Evolutionary conservation across 2,113 vertebrate genomes (phyloP).

Genomic region (Balaeniceps rex): DNA sequence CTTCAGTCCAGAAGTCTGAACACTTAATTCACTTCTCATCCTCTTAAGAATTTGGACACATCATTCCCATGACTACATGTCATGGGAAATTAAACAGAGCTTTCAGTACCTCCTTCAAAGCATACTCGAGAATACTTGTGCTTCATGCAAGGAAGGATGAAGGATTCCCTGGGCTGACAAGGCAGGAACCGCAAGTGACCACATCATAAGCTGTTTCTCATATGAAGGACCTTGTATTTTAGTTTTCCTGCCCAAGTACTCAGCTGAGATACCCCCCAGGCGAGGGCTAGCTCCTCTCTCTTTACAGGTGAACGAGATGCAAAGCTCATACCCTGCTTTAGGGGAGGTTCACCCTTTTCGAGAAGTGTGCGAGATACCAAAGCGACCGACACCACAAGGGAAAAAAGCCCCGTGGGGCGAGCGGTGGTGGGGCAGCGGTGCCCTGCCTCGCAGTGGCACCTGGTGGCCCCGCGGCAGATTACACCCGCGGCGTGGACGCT

Average conservation of each 20-base stretch:
- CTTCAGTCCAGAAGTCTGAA: background rate
- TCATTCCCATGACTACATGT: background rate
- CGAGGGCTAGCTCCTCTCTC: background rate
- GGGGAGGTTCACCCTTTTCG: background rate
- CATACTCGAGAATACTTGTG: background rate
- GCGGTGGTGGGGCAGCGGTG: background rate
- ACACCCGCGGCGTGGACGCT: background rate
- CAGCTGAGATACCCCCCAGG: background rate
- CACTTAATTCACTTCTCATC: background rate
- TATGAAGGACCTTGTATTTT: background rate
- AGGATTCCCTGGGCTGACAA: background rate
- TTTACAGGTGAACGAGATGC: background rate
- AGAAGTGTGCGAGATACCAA: fast-evolving
- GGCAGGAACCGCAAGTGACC: background rate
- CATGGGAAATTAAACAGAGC: background rate
- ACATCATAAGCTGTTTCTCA: background rate
- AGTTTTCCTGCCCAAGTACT: background rate
- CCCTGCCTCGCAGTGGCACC: constrained; percentile 33
- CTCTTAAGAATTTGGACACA: background rate
- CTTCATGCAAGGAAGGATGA: background rate
- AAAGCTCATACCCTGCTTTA: background rate
- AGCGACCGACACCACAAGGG: background rate
- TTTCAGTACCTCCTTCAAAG: background rate
- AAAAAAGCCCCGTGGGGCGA: too few species aligned
- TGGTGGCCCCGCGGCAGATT: background rate